These are phyloP conservation scores for Drosophila paulistorum DNA, from an alignment of 1,140 invertebrate species.

Conservation along the genomic window DNA sequence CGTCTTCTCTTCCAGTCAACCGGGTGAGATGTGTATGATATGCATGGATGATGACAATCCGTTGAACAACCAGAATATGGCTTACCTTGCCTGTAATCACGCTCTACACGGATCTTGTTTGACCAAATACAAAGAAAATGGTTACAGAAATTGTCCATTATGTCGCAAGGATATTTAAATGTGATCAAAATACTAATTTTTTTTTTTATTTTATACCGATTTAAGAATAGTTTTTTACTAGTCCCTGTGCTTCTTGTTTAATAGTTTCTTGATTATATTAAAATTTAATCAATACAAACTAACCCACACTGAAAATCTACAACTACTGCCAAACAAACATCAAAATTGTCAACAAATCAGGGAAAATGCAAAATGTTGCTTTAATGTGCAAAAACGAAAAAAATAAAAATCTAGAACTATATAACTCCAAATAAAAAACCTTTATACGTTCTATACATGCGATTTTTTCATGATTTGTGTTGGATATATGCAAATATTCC, in stretches of 20 bases:
- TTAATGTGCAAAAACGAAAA: background rate
- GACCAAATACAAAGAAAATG: background rate
- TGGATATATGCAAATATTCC: conserved; percentile 11
- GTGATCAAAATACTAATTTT: background rate
- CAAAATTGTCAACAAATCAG: conserved; percentile 18
- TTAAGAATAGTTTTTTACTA: background rate
- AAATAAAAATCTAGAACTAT: background rate
- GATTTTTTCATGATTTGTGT: conserved; percentile 20
- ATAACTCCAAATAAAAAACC: background rate
- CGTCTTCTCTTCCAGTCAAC: background rate
- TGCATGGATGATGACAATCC: conserved; percentile 2
- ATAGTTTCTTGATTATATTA: no score
- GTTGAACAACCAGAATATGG: background rate
- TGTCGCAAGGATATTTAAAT: background rate
- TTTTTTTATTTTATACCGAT: background rate
- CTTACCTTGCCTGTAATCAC: background rate
- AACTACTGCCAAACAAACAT: background rate
- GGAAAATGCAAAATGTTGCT: conserved; percentile 3
- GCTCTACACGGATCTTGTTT: background rate
- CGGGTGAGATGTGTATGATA: background rate
- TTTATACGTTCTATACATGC: conserved; percentile 14
- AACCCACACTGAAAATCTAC: background rate
- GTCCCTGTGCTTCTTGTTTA: no score
- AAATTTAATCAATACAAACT: conserved; percentile 14
- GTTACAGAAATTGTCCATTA: background rate